Base-by-base conservation (phyloP, 2,797 vertebrate genomes). In the Lepus townsendii region DNA sequence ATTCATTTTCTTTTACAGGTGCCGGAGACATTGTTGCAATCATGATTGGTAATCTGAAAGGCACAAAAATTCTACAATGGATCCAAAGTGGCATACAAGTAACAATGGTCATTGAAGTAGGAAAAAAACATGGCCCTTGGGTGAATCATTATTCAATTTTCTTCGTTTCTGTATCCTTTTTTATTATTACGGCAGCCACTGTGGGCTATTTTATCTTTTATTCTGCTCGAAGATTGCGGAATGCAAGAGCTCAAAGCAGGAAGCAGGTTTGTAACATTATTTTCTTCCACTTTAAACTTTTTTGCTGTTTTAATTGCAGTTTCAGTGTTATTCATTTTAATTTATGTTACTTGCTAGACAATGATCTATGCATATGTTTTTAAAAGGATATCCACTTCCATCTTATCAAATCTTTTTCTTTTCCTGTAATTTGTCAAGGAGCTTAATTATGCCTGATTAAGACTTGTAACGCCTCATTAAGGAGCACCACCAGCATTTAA, bases 201-300 rank as follows among this genome's bases (percentile, higher is more conserved):
- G 98, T 99, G 90, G 98, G 99, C 93, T 99, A 99, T 97, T 99
- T 99, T 62, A 98, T 99, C 88, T 99, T 99, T 65, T 98, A 99
- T 96, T 99, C 99, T 2, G 98, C 98, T 32, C 98, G 98, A 90
- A 99, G 99, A 16, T 97, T 99, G 62, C 98, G 99, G 95, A 96
- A 96, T 0, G 96, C 99, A 76, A 98, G 98, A 75, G 97, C 97
- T 89, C 98, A 98, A 90, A 98, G 97, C 95, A 98, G 98, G 88
- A 96, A 97, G 77, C 98, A 98, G 98, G 99, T 99, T 93, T 88
- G 96, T 97, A 76, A 60, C 71, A 30, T 38, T 85, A 4, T 2
- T 71, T 63, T 94, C 17, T 84, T 65, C 24, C 68, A 30, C 90
- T 93, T 96, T 71, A 84, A 95, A 75, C 47, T 76, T 54, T 68